These are phyloP conservation scores for Melieria omissa DNA, from an alignment of 2,888 invertebrate genomes.

Conservation along the genomic window DNA sequence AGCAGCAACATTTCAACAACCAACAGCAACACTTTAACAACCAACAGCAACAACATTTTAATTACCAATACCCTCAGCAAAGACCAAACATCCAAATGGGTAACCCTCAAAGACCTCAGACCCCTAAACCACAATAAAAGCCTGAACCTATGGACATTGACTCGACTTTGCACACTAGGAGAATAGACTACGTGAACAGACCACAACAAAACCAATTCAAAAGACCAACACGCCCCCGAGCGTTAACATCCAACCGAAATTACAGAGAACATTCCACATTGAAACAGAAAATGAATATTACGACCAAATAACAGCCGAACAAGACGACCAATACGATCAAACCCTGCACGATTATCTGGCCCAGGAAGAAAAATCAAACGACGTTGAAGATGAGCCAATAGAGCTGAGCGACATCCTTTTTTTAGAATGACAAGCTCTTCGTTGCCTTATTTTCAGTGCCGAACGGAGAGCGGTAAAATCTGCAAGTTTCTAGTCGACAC, in stretches of 20 bases:
- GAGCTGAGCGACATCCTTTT: conserved; percentile 14
- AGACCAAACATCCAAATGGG: too few species aligned
- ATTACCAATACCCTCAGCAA: too few species aligned
- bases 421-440: conserved; percentile 29
- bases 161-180: conserved; percentile 4
- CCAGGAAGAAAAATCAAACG: too few species aligned
- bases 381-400: not conserved
- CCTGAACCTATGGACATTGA: conserved; percentile 25
- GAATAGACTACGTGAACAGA: conserved; percentile 31
- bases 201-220: conserved; percentile 16
- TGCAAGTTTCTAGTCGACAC: conserved; percentile 1
- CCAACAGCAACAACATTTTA: too few species aligned
- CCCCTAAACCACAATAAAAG: conserved; percentile 17
- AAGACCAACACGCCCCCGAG: not conserved
- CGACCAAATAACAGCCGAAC: not conserved
- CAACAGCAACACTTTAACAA: too few species aligned
- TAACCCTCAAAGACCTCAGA: not conserved
- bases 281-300: not conserved
- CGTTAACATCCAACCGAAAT: conserved; percentile 1
- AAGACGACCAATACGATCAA: not conserved
- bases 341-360: not conserved
- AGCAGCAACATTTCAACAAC: too few species aligned
- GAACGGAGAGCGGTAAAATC: conserved; percentile 22
- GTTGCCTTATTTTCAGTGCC: conserved; percentile 25
- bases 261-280: conserved; percentile 30